phyloP scores from a whole-genome alignment of 2,113 vertebrate genomes.

The Butastur rufipennis region DNA sequence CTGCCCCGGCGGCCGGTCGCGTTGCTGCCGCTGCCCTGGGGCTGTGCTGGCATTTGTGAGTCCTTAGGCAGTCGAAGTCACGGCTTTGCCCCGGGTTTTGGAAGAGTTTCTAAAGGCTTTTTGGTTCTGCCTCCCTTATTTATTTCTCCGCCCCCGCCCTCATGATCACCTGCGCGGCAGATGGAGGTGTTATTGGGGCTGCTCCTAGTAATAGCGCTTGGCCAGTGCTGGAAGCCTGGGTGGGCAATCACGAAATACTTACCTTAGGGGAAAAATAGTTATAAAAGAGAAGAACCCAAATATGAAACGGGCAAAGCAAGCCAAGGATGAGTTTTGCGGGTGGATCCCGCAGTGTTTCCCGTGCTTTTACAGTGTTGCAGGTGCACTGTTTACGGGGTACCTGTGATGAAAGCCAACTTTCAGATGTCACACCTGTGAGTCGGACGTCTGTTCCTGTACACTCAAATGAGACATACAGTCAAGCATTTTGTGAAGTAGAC shows the following conservation, averaged over 20 bases:
- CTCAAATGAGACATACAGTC: not conserved
- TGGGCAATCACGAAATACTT: not conserved
- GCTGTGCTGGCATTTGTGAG: not conserved
- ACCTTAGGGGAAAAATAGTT: not conserved
- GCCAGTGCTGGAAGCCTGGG: rapidly evolving
- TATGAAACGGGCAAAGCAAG: not conserved
- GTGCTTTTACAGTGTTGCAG: not conserved
- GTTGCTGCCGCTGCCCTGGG: not conserved
- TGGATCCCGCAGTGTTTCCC: not conserved
- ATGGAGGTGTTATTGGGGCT: not conserved
- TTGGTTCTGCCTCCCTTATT: not conserved
- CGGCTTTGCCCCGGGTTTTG: not conserved
- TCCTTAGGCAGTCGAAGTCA: not conserved
- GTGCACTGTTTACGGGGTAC: not conserved
- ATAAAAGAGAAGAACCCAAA: not conserved
- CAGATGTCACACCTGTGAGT: not conserved
- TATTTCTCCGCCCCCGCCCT: not conserved
- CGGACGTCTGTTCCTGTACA: not conserved
- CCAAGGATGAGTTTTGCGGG: not conserved
- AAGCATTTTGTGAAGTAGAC: not conserved
- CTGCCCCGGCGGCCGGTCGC: no score
- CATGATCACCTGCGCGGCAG: not conserved
- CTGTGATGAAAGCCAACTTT: not conserved
- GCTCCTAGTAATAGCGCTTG: not conserved
- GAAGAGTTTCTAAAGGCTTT: not conserved